Percentiles rank a stretch among this genome's conserved stretches.
Evolutionary conservation across 2,888 invertebrate genomes (phyloP).

Genomic region (Odontocerum albicorne): DNA sequence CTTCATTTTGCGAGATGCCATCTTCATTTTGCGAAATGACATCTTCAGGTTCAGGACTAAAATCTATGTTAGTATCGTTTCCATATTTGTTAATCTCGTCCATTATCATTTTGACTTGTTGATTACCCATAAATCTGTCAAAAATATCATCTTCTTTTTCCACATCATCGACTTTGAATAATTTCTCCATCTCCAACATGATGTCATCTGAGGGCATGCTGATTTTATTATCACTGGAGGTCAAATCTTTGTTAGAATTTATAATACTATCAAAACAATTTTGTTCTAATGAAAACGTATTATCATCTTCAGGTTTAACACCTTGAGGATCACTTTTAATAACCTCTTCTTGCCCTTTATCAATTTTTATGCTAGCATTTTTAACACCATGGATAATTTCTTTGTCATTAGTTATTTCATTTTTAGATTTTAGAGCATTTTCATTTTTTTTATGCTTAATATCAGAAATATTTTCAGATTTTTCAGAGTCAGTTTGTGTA

Average conservation of each 20-base stretch:
- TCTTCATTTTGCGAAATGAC: background rate
- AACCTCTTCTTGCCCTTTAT: no score
- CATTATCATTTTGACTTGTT: constrained; percentile 29
- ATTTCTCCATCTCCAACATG: constrained; percentile 50
- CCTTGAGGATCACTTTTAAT: no score
- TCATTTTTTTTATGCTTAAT: no score
- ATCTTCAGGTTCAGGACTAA: background rate
- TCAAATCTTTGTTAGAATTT: no score
- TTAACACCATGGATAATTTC: background rate
- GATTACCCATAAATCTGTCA: constrained; percentile 42
- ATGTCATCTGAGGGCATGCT: constrained; percentile 45
- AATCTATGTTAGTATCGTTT: background rate
- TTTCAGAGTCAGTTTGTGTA: constrained; percentile 26
- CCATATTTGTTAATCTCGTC: constrained; percentile 27
- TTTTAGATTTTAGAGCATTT: no score
- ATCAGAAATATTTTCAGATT: no score
- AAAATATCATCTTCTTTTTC: constrained; percentile 50
- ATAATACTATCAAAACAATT: no score
- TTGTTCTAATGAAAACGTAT: no score
- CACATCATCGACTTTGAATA: constrained; percentile 49
- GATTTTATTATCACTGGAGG: constrained; percentile 40
- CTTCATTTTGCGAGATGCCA: constrained; percentile 10
- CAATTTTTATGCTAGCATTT: no score
- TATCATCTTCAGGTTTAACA: no score
- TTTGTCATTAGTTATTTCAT: background rate